Percentiles rank a stretch among this genome's conserved stretches.
phyloP scores from a whole-genome alignment of 1,140 invertebrate genomes.

The Artemia franciscana region DNA sequence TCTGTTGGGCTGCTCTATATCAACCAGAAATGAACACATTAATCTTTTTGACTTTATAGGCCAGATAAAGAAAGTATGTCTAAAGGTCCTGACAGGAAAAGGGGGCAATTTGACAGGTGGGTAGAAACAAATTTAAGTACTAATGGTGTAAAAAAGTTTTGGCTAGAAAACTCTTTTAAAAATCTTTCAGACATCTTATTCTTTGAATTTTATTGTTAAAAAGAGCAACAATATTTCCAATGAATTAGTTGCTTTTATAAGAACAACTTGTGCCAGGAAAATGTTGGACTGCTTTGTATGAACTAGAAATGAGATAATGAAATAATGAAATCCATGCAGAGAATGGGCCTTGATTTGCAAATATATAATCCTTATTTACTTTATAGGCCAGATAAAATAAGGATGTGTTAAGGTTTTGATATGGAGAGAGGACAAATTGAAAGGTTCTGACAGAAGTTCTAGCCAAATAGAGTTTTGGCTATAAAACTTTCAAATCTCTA shows the following conservation, averaged over 20 bases:
- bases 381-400: slow-evolving; percentile 1
- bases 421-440: too few species aligned
- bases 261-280: neutral
- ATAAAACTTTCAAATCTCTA: neutral
- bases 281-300: neutral
- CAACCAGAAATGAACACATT: slow-evolving; percentile 1
- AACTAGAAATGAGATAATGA: neutral
- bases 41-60: too few species aligned
- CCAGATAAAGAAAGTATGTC: too few species aligned
- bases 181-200: neutral
- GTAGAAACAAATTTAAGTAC: neutral
- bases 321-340: neutral
- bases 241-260: neutral
- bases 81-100: too few species aligned
- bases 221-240: neutral
- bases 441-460: too few species aligned
- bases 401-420: too few species aligned
- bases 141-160: neutral
- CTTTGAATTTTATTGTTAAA: neutral
- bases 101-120: too few species aligned
- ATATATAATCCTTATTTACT: neutral
- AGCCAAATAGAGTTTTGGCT: neutral
- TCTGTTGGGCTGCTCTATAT: neutral
- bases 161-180: neutral
- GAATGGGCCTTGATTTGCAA: neutral